A percentile compares a stretch with the other conserved stretches of the same genome.
Evolutionary conservation across 1,140 invertebrate genomes (phyloP).

Genomic region (Bombus balteatus): DNA sequence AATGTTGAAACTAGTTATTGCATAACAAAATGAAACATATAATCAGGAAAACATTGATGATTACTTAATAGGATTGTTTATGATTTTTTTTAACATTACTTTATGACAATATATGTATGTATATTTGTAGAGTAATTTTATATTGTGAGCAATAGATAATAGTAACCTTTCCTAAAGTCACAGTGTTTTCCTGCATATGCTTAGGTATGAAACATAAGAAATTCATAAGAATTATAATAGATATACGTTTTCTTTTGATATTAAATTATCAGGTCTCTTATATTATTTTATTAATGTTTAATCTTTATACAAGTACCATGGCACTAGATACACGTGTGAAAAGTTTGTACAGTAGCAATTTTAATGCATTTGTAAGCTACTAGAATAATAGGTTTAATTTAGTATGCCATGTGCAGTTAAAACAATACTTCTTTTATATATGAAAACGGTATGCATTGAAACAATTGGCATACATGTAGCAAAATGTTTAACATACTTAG

Average conservation of each 20-base stretch:
- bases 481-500: slow-evolving; percentile 46
- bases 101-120: slow-evolving; percentile 22
- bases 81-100: slow-evolving; percentile 13
- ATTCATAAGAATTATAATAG: slow-evolving; percentile 16
- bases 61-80: slow-evolving; percentile 3
- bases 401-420: slow-evolving; percentile 35
- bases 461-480: slow-evolving; percentile 55
- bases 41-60: slow-evolving; percentile 40
- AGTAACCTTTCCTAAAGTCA: slow-evolving; percentile 12
- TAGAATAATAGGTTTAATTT: slow-evolving; percentile 36
- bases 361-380: slow-evolving; percentile 40
- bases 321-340: slow-evolving; percentile 47
- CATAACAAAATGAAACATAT: slow-evolving; percentile 1
- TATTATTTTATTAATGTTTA: slow-evolving; percentile 12
- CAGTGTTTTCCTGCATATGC: slow-evolving; percentile 39
- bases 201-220: slow-evolving; percentile 32
- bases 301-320: slow-evolving; percentile 39
- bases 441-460: slow-evolving; percentile 32
- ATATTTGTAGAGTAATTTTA: slow-evolving; percentile 22
- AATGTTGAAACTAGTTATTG: slow-evolving; percentile 22
- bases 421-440: slow-evolving; percentile 38
- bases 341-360: slow-evolving; percentile 60
- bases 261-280: slow-evolving; percentile 10
- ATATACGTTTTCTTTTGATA: slow-evolving; percentile 23
- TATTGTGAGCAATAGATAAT: background rate